A percentile compares a stretch with the other conserved stretches of the same genome.
Conservation (phyloP, 1,140 invertebrate genomes). For the Akabosia matsudoensis region DNA sequence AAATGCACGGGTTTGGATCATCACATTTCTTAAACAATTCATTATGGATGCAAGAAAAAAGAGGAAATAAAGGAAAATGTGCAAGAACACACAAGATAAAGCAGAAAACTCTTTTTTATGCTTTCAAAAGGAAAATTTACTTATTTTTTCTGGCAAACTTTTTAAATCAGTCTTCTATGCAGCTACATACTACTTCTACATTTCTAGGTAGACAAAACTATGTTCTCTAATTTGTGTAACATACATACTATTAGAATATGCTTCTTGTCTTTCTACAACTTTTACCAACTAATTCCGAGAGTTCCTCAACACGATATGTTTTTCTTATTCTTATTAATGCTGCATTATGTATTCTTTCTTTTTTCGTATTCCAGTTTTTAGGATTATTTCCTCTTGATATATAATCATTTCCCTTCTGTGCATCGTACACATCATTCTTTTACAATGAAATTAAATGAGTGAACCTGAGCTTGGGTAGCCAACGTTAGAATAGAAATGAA, state of each 20-base stretch:
- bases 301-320: constrained; percentile 6
- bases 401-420: constrained; percentile 7
- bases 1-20: neutral
- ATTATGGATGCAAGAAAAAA: neutral
- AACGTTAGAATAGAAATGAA: neutral
- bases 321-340: neutral
- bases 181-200: neutral
- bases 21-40: neutral
- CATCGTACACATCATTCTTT: constrained; percentile 5
- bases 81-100: neutral
- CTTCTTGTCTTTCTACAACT: neutral
- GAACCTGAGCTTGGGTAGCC: no score
- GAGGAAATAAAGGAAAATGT: neutral
- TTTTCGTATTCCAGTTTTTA: neutral
- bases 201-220: neutral
- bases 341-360: neutral
- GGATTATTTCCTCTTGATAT: neutral
- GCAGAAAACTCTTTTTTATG: neutral
- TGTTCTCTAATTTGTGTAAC: neutral
- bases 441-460: constrained; percentile 1
- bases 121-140: neutral
- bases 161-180: constrained; percentile 1
- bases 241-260: no score
- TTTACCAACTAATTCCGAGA: neutral
- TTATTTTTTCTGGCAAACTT: neutral